Conservation (phyloP, 2,888 invertebrate genomes). For the Hybos culiciformis region DNA sequence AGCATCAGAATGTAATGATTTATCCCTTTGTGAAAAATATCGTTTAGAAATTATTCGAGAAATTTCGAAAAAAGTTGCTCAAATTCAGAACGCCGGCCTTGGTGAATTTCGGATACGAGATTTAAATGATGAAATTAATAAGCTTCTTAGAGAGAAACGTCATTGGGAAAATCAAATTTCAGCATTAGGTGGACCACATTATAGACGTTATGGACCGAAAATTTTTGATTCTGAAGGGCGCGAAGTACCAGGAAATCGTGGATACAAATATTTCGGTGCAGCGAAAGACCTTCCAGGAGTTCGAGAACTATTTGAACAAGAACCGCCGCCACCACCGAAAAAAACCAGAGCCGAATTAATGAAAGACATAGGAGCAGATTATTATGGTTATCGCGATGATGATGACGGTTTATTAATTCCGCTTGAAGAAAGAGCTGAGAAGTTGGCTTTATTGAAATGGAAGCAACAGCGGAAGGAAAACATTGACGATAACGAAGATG, state of each 20-base stretch:
- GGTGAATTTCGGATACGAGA: slow-evolving; percentile 97
- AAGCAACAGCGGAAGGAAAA: slow-evolving; percentile 61
- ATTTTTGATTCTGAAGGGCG: slow-evolving; percentile 89
- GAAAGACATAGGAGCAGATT: slow-evolving; percentile 97
- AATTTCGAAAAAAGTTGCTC: slow-evolving; percentile 95
- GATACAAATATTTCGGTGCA: slow-evolving; percentile 98
- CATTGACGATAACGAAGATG: slow-evolving; percentile 53
- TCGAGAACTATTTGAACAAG: slow-evolving; percentile 92
- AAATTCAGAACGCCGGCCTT: slow-evolving; percentile 98
- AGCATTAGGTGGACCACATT: slow-evolving; percentile 90
- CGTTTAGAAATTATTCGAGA: slow-evolving; percentile 93
- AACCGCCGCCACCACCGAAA: slow-evolving; percentile 76
- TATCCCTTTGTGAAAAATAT: slow-evolving; percentile 92
- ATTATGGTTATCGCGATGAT: slow-evolving; percentile 97
- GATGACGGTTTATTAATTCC: slow-evolving; percentile 93
- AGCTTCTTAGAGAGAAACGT: slow-evolving; percentile 84
- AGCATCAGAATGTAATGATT: slow-evolving; percentile 86
- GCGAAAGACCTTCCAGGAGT: slow-evolving; percentile 97
- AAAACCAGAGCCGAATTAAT: slow-evolving; percentile 93
- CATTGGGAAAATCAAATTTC: slow-evolving; percentile 98
- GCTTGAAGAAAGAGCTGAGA: slow-evolving; percentile 68
- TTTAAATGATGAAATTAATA: slow-evolving; percentile 98
- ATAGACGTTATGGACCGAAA: slow-evolving; percentile 77
- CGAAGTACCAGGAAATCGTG: slow-evolving; percentile 94
- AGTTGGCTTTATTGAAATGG: slow-evolving; percentile 44